Percentiles rank a stretch among this genome's conserved stretches.
These are phyloP conservation scores for Dinomys branickii DNA, from an alignment of 2,113 vertebrate genomes.

Conservation along the genomic window DNA sequence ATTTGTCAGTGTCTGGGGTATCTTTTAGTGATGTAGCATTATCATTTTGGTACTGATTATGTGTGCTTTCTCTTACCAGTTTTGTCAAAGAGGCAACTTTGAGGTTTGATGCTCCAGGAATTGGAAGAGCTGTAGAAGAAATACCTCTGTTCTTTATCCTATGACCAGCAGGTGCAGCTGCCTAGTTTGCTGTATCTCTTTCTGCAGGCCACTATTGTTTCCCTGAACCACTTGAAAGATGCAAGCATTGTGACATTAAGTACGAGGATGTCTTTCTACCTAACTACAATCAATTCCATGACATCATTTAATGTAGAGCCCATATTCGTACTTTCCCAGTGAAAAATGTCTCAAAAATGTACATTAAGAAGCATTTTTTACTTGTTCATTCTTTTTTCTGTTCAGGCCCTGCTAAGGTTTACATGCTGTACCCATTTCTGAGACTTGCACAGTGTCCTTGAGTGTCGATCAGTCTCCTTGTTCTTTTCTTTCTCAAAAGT, in stretches of 20 bases:
- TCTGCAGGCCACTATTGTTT: not conserved
- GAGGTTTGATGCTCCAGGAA: not conserved
- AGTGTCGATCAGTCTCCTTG: not conserved
- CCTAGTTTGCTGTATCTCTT: not conserved
- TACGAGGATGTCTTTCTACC: not conserved
- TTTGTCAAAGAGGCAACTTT: not conserved
- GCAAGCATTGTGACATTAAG: not conserved
- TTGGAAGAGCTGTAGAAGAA: not conserved
- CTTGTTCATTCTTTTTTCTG: not conserved
- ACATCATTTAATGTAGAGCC: not conserved
- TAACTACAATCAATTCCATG: not conserved
- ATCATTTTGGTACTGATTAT: not conserved
- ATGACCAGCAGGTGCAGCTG: not conserved
- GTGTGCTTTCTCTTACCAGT: not conserved
- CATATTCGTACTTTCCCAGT: not conserved
- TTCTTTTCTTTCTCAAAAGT: not conserved
- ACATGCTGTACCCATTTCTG: too few relatives aligned
- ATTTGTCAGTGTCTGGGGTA: not conserved
- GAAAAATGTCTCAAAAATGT: not conserved
- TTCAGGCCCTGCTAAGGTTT: not conserved
- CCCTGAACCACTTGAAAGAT: not conserved
- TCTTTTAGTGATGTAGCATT: too few relatives aligned
- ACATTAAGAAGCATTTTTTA: not conserved
- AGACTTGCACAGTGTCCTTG: not conserved
- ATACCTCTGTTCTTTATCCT: not conserved